phyloP scores from a whole-genome alignment of 2,113 vertebrate genomes.

The Piaya cayana region DNA sequence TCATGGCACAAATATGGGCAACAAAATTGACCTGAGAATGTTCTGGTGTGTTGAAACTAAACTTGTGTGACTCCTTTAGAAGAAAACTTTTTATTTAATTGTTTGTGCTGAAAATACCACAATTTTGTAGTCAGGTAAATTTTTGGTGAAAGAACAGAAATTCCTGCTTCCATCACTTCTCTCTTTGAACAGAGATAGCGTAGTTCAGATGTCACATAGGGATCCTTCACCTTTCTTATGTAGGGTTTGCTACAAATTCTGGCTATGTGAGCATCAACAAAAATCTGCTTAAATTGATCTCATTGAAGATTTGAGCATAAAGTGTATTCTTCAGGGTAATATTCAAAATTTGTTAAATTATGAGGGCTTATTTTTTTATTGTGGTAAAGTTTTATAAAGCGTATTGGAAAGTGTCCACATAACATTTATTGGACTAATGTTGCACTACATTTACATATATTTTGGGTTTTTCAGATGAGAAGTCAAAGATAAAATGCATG shows the following conservation, averaged over 20 bases:
- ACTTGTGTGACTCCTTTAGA: neutral
- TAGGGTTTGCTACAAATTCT: neutral
- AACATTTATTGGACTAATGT: neutral
- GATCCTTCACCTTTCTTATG: neutral
- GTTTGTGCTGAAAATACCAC: neutral
- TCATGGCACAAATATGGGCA: neutral
- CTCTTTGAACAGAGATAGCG: fast-evolving
- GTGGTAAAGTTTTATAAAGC: neutral
- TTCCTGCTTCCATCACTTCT: neutral
- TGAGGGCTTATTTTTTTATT: neutral
- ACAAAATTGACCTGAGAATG: neutral
- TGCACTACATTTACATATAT: neutral
- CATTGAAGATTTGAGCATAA: neutral
- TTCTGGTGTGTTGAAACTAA: neutral
- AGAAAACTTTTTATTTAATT: neutral
- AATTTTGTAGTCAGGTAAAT: neutral
- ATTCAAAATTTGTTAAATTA: neutral
- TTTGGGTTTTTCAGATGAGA: neutral
- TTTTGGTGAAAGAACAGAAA: neutral
- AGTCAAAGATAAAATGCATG: neutral
- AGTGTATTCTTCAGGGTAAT: neutral
- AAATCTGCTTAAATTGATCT: neutral
- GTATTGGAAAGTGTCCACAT: neutral
- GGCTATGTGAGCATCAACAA: neutral
- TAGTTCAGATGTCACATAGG: neutral